Evolutionary conservation across 2,888 invertebrate species (phyloP), one percentile per base, ranked within the genome.

Genomic region (Halictus ligatus): DNA sequence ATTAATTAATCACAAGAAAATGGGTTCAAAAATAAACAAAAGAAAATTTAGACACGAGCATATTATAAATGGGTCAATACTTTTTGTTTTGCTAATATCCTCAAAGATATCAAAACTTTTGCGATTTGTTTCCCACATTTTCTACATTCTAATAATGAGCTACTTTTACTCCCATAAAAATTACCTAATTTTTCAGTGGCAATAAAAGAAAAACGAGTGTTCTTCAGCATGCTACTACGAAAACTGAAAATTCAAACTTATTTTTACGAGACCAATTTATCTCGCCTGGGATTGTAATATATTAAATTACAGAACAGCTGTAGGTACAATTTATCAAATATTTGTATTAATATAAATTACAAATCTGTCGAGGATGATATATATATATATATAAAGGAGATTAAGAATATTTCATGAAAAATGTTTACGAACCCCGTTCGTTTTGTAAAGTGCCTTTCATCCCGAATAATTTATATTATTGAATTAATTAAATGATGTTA

Each of bases 401-500:
- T 21, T 7, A 18, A 18, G 29, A 64, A 29, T 64, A 64, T 64
- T 67, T 21, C 35, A 29, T 21, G 69, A 43, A n/a, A 69, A 69
- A 69, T 69, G 40, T 43, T 69, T 40, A 21, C 40, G 12, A 43
- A 40, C 40, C 21, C 8, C 7, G 5, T n/a, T 29, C 13, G 25
- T 50, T 67, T n/a, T n/a, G 69, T 18, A 69, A 69, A 50, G 69
- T 67, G 35, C 13, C 12, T 1, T 7, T 43, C 29, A 15, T 13
- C 29, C 6, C 60, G 60, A 64, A 64, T 29, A 29, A 64, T 64
- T 64, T 29, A 50, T 29, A 50, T 50, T n/a, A 10, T 67, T 69
- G 35, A 71, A 78, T 50, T 48, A 81, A 40, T 78, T 73, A 50
- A 21, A 15, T 60, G 15, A n/a, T 64, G 43, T 69, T 75, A 29